Evolutionary conservation across 1,140 invertebrate species (phyloP).

Genomic region (Lordiphosa stackelbergi): DNA sequence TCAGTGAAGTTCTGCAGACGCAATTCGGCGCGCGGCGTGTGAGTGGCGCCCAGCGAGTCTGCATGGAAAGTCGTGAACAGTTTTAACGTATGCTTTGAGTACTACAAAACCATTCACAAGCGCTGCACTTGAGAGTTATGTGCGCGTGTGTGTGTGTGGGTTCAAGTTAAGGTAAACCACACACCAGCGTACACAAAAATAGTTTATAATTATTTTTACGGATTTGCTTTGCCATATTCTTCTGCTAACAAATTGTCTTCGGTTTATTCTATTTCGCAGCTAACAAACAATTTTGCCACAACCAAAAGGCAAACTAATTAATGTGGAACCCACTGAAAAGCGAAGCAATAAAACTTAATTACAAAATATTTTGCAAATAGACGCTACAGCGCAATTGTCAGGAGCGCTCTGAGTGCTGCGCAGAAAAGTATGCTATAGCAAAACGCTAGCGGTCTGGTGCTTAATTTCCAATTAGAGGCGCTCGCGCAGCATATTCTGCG

Average conservation of each 20-base stretch:
- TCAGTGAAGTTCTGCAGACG: conserved; percentile 57
- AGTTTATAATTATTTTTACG: no score
- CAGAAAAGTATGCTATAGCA: conserved; percentile 24
- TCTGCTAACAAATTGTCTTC: not conserved
- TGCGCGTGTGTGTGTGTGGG: not conserved
- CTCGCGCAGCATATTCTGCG: conserved; percentile 8
- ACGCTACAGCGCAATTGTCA: conserved; percentile 7
- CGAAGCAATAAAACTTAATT: conserved; percentile 56
- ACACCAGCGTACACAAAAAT: no score
- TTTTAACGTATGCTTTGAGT: conserved; percentile 38
- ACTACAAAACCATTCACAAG: conserved; percentile 25
- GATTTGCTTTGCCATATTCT: no score
- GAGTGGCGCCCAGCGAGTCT: not conserved
- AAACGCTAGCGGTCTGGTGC: conserved; percentile 35
- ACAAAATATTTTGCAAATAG: conserved; percentile 56
- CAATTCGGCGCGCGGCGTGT: conserved; percentile 23
- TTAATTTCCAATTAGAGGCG: conserved; percentile 53
- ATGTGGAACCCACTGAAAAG: conserved; percentile 14
- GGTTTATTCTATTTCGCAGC: not conserved
- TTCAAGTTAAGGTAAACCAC: not conserved
- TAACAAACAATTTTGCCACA: not conserved
- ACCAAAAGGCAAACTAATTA: conserved; percentile 13
- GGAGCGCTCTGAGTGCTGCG: conserved; percentile 11
- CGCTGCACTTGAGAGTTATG: conserved; percentile 34
- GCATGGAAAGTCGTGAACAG: conserved; percentile 6